Evolutionary conservation across 1,140 invertebrate genomes (phyloP).

Genomic region (Conus betulinus): DNA sequence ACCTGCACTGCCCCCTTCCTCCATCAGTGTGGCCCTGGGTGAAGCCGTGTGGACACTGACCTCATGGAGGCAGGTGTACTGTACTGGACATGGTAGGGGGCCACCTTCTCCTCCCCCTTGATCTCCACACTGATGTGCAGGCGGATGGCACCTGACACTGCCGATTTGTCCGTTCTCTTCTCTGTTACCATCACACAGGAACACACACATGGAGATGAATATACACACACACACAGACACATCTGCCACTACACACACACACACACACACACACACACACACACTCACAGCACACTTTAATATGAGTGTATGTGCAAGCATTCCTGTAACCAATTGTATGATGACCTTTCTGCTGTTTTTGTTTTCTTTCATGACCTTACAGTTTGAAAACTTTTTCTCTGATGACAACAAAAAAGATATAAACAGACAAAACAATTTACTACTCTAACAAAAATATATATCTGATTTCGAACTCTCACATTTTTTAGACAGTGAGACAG

Average conservation of each 20-base stretch:
- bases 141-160: constrained; percentile 98
- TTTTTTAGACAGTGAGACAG: too few relatives aligned
- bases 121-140: constrained; percentile 99
- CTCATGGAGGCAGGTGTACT: constrained; percentile 97
- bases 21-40: too few relatives aligned
- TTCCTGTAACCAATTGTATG: too few relatives aligned
- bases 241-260: not conserved
- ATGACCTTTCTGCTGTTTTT: too few relatives aligned
- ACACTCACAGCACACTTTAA: not conserved
- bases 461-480: too few relatives aligned
- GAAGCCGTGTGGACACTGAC: constrained; percentile 54
- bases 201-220: not conserved
- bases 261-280: not conserved
- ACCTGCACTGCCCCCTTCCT: too few relatives aligned
- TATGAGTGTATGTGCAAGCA: too few relatives aligned
- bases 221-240: not conserved
- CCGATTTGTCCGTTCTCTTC: constrained; percentile 99
- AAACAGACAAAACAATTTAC: too few relatives aligned
- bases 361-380: too few relatives aligned
- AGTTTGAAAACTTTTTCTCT: too few relatives aligned
- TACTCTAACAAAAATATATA: too few relatives aligned
- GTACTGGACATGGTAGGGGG: constrained; percentile 99
- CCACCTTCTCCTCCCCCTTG: constrained; percentile 99
- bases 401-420: too few relatives aligned
- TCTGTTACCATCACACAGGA: constrained; percentile 78